A percentile compares a stretch with the other conserved stretches of the same genome.
Evolutionary conservation across 2,113 vertebrate genomes (phyloP).

Genomic region (Kryptolebias marmoratus): DNA sequence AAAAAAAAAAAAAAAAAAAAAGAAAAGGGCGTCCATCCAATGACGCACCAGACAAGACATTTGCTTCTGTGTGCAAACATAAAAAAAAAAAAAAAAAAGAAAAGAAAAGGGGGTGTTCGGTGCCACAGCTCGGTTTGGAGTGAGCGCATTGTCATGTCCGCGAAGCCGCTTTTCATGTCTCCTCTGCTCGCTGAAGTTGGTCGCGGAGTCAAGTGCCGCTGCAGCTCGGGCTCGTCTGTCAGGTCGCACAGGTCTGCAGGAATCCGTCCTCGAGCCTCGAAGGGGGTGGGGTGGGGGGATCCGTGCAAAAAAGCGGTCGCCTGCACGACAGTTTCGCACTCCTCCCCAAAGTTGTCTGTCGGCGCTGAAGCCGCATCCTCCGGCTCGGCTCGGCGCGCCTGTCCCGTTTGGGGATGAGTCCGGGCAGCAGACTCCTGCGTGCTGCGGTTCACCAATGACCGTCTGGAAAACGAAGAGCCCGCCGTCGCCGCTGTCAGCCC

Average conservation of each 20-base stretch:
- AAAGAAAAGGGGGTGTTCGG: no score
- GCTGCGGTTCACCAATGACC: conserved; percentile 46
- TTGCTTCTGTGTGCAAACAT: no score
- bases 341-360: not conserved
- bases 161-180: conserved; percentile 32
- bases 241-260: conserved; percentile 47
- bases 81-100: no score
- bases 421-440: conserved; percentile 33
- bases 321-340: not conserved
- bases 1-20: no score
- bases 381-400: not conserved
- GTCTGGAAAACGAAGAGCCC: conserved; percentile 19
- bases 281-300: not conserved
- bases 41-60: no score
- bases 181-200: conserved; percentile 63
- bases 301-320: not conserved
- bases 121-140: not conserved
- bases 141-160: conserved; percentile 47
- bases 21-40: no score
- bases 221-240: conserved; percentile 48
- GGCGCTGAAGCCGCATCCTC: no score
- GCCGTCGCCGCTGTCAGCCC: conserved; percentile 10
- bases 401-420: conserved; percentile 69
- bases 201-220: conserved; percentile 69
- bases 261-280: conserved; percentile 22